These are phyloP conservation scores for Tachystola acroxantha DNA, from an alignment of 2,888 invertebrate species.

Conservation along the genomic window DNA sequence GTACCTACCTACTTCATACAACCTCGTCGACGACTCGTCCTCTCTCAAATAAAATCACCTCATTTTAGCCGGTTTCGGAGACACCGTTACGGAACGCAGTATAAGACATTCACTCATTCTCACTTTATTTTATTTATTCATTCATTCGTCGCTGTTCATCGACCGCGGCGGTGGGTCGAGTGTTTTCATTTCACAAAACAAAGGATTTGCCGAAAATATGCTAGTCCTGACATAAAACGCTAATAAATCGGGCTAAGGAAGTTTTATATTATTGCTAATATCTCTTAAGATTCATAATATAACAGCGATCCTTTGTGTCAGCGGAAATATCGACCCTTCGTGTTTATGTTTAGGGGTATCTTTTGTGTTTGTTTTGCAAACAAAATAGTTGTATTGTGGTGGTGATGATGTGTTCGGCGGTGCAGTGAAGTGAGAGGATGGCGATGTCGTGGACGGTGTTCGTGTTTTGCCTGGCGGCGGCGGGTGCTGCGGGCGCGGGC, in stretches of 20 bases:
- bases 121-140: no score
- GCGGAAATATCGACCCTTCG: conserved; percentile 44
- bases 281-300: no score
- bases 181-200: conserved; percentile 25
- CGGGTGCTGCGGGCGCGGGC: conserved; percentile 1
- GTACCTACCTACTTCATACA: no score
- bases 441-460: conserved; percentile 24
- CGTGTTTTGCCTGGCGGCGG: conserved; percentile 16
- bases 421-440: conserved; percentile 15
- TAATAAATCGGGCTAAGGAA: conserved; percentile 20
- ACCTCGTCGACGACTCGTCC: no score
- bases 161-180: conserved; percentile 27
- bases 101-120: no score
- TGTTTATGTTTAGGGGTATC: conserved; percentile 68
- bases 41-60: no score
- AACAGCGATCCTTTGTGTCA: not conserved
- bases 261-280: no score
- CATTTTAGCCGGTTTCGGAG: no score
- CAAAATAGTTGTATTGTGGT: conserved; percentile 32
- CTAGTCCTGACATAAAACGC: conserved; percentile 47
- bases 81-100: no score
- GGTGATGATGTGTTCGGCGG: conserved; percentile 20
- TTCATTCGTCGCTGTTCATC: no score
- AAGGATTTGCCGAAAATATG: conserved; percentile 39
- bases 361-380: conserved; percentile 66